phyloP scores from a whole-genome alignment of 2,888 invertebrate genomes.

The Lissonota sp. region DNA sequence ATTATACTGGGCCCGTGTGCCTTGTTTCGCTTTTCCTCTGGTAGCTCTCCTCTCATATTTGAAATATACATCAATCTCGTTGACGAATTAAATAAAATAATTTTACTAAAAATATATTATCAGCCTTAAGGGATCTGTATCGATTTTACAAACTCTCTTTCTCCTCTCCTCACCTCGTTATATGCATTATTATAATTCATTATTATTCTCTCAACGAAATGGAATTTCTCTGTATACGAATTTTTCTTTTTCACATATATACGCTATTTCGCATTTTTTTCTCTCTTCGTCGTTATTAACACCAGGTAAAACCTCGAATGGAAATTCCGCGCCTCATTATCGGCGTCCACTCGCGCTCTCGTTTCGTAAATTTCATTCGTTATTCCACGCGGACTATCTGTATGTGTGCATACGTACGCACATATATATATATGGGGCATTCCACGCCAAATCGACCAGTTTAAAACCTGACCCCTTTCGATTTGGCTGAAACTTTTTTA shows the following conservation, averaged over 20 bases:
- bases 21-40: conserved; percentile 40
- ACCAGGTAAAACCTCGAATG: conserved; percentile 18
- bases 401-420: conserved; percentile 4
- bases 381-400: not conserved
- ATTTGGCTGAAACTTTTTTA: no score
- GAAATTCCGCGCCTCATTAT: conserved; percentile 49
- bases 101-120: conserved; percentile 43
- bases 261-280: not conserved
- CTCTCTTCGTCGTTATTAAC: conserved; percentile 35
- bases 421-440: conserved; percentile 10
- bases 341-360: conserved; percentile 11
- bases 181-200: conserved; percentile 6
- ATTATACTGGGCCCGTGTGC: conserved; percentile 51
- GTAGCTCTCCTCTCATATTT: conserved; percentile 7
- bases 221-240: no score
- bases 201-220: not conserved
- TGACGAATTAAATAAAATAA: conserved; percentile 51
- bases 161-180: not conserved
- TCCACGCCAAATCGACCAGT: no score
- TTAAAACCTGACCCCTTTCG: no score
- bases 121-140: conserved; percentile 24
- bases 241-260: no score
- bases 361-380: conserved; percentile 9
- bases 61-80: conserved; percentile 13
- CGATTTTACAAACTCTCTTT: not conserved